Conservation (phyloP, 2,888 invertebrate species). For the Drosophila eohydei region DNA sequence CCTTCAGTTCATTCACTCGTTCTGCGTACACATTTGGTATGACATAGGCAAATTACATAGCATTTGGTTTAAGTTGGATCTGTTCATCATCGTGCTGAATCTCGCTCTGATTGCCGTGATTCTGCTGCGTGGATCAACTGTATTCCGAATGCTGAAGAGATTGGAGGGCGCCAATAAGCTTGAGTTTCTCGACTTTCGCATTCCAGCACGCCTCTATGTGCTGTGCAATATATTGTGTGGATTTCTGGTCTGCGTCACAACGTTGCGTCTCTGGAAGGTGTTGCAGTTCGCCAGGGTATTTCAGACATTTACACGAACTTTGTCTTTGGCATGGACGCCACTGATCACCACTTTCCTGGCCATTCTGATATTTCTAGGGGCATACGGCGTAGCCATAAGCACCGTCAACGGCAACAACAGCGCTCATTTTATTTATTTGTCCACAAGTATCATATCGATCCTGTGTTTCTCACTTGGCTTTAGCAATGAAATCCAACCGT, state of each 20-base stretch:
- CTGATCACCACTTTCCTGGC: conserved; percentile 62
- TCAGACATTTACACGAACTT: conserved; percentile 74
- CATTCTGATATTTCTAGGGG: conserved; percentile 69
- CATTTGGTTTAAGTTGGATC: conserved; percentile 79
- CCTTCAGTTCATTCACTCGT: conserved; percentile 59
- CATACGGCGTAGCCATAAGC: conserved; percentile 65
- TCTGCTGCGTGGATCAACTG: conserved; percentile 55
- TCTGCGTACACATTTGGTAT: conserved; percentile 66
- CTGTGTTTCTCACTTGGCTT: conserved; percentile 79
- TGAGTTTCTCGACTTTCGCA: conserved; percentile 78
- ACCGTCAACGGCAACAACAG: conserved; percentile 80
- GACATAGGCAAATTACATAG: conserved; percentile 37
- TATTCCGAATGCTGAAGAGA: conserved; percentile 49
- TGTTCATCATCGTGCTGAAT: conserved; percentile 71
- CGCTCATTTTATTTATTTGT: conserved; percentile 52
- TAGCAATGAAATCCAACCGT: conserved; percentile 38
- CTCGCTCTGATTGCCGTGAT: conserved; percentile 41
- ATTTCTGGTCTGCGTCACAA: conserved; percentile 76
- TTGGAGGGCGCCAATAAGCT: conserved; percentile 68
- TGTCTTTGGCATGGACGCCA: conserved; percentile 60
- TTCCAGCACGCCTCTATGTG: conserved; percentile 62
- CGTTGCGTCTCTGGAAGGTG: conserved; percentile 83
- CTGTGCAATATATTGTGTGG: conserved; percentile 61
- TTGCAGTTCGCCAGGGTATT: conserved; percentile 81
- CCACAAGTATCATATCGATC: conserved; percentile 66